A percentile compares a stretch with the other conserved stretches of the same genome.
Conservation (phyloP, 1,140 invertebrate genomes). For the Pristionchus pacificus region DNA sequence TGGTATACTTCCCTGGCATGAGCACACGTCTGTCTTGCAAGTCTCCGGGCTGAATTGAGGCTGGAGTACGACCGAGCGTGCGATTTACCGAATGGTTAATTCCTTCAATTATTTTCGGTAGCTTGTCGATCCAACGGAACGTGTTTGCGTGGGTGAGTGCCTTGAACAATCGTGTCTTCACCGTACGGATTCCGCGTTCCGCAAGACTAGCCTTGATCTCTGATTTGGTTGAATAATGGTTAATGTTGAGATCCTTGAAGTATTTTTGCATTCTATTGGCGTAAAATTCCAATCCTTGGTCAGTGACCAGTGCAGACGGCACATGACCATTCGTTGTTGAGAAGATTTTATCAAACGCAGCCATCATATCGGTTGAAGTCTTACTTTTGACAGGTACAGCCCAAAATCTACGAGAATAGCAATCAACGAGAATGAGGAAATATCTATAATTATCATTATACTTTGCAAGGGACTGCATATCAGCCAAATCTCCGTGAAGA, state of each 20-base stretch:
- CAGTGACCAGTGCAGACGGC: conserved; percentile 5
- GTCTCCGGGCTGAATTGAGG: not conserved
- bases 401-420: not conserved
- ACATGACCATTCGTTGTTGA: too few relatives aligned
- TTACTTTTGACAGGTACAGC: conserved; percentile 2
- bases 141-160: not conserved
- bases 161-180: conserved; percentile 3
- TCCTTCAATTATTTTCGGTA: not conserved
- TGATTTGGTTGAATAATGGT: not conserved
- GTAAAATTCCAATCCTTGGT: conserved; percentile 3
- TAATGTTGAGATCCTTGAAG: not conserved
- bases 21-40: not conserved
- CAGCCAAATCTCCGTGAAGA: not conserved
- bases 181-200: conserved; percentile 9
- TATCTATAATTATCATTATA: not conserved
- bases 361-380: not conserved
- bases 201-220: not conserved
- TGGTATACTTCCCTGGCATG: not conserved
- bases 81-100: not conserved
- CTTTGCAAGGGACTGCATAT: not conserved
- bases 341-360: too few relatives aligned
- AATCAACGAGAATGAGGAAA: not conserved
- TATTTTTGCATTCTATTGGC: not conserved
- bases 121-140: not conserved
- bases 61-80: not conserved